These are phyloP conservation scores for Chaetodon trifascialis DNA, from an alignment of 2,113 vertebrate genomes.

Conservation along the genomic window DNA sequence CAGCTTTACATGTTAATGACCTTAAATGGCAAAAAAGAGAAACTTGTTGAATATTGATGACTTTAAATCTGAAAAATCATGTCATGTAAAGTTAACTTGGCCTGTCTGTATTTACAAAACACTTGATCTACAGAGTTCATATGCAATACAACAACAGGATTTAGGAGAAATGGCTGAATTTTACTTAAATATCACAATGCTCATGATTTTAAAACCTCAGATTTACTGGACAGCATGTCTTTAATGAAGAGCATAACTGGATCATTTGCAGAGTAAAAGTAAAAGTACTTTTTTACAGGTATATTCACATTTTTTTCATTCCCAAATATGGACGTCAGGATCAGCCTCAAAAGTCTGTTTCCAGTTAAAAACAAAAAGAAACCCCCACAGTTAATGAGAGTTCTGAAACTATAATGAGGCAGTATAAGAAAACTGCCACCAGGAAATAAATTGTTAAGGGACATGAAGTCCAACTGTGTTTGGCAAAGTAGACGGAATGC, in stretches of 20 bases:
- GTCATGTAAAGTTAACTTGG: not conserved
- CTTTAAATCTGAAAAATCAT: slow-evolving; percentile 7
- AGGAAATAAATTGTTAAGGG: slow-evolving; percentile 50
- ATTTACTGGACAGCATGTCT: not conserved
- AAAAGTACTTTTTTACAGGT: no score
- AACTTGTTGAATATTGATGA: slow-evolving; percentile 55
- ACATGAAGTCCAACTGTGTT: slow-evolving; percentile 36
- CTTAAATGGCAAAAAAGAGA: slow-evolving; percentile 13
- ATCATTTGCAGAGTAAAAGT: not conserved
- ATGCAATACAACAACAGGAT: not conserved
- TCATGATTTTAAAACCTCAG: not conserved
- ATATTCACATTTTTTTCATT: no score
- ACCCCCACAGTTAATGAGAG: slow-evolving; percentile 28
- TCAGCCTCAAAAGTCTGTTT: not conserved
- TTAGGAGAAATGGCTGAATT: not conserved
- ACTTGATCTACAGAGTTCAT: not conserved
- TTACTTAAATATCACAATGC: not conserved
- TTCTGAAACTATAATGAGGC: slow-evolving; percentile 47
- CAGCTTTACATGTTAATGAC: slow-evolving; percentile 31
- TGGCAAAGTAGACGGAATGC: slow-evolving; percentile 19
- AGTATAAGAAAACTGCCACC: slow-evolving; percentile 32
- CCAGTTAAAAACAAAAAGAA: slow-evolving; percentile 40
- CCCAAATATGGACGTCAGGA: no score
- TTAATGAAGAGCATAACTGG: not conserved
- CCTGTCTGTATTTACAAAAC: not conserved